phyloP scores from a whole-genome alignment of 2,113 vertebrate species.

The Diadophis punctatus region DNA sequence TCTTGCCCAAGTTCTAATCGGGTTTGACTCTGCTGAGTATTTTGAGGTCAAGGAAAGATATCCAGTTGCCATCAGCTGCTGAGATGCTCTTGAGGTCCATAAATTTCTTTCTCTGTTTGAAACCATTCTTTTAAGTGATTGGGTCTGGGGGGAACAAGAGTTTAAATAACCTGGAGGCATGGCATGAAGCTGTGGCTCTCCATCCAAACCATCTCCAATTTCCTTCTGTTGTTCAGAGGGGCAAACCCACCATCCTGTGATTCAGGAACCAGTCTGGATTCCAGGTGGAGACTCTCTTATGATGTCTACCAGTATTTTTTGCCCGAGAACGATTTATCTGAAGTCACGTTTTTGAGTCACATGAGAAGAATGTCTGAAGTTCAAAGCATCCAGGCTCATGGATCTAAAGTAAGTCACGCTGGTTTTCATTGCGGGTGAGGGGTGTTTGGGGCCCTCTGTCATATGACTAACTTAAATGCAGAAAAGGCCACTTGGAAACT shows the following conservation, averaged over 20 bases:
- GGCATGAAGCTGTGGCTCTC: background rate
- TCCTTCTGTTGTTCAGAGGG: constrained; percentile 68
- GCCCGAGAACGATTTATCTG: constrained; percentile 79
- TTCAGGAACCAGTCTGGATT: constrained; percentile 35
- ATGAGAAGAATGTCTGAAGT: constrained; percentile 74
- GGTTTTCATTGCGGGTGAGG: background rate
- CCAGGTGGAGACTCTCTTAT: constrained; percentile 81
- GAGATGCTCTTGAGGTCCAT: background rate
- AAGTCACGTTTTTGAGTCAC: constrained; percentile 70
- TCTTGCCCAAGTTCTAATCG: background rate
- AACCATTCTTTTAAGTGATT: background rate
- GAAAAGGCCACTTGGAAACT: background rate
- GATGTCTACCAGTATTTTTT: constrained; percentile 92
- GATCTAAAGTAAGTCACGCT: constrained; percentile 69
- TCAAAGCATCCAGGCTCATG: constrained; percentile 64
- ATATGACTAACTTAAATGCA: background rate
- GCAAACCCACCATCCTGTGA: constrained; percentile 71
- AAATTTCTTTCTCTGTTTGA: background rate
- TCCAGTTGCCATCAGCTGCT: background rate
- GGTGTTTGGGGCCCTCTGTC: background rate
- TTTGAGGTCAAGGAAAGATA: background rate
- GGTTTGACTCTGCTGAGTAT: background rate
- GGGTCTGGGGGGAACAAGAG: background rate
- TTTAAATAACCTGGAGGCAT: background rate
- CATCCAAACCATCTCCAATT: background rate